Percentiles rank a stretch among this genome's conserved stretches.
Conservation (phyloP, 23 tunicate genomes). For the Diplosoma virens region DNA sequence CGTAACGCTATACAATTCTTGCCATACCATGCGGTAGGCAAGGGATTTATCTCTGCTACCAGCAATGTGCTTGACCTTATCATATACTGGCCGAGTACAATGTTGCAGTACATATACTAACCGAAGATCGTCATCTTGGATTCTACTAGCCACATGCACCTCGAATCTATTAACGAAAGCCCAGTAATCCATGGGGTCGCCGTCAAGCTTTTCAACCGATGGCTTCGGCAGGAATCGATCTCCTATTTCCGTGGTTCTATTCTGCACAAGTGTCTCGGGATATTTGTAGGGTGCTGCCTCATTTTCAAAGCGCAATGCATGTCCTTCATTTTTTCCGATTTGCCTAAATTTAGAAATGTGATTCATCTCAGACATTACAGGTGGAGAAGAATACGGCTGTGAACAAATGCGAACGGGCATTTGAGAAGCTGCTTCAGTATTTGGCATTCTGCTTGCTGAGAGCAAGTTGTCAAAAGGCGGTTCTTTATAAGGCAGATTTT, state of each 20-base stretch:
- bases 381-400: too few relatives aligned
- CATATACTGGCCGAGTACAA: conserved; percentile 16
- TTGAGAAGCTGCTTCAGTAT: too few relatives aligned
- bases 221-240: conserved; percentile 34
- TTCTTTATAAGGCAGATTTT: too few relatives aligned
- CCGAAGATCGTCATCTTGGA: conserved; percentile 2
- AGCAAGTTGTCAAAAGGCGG: too few relatives aligned
- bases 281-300: too few relatives aligned
- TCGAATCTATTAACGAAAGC: conserved; percentile 22
- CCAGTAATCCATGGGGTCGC: conserved; percentile 42
- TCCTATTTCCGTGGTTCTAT: conserved; percentile 8
- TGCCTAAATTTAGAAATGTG: too few relatives aligned
- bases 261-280: too few relatives aligned
- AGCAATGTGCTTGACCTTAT: conserved; percentile 15
- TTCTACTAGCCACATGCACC: conserved; percentile 18
- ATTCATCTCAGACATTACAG: too few relatives aligned
- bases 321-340: too few relatives aligned
- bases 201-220: conserved; percentile 23
- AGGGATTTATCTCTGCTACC: background rate
- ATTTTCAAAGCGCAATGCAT: too few relatives aligned
- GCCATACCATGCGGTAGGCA: background rate
- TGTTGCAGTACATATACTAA: conserved; percentile 33
- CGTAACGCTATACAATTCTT: conserved; percentile 31
- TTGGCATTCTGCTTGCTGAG: too few relatives aligned
- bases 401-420: too few relatives aligned